Evolutionary conservation across 2,888 invertebrate genomes (phyloP).

Genomic region (Cantharis lateralis): DNA sequence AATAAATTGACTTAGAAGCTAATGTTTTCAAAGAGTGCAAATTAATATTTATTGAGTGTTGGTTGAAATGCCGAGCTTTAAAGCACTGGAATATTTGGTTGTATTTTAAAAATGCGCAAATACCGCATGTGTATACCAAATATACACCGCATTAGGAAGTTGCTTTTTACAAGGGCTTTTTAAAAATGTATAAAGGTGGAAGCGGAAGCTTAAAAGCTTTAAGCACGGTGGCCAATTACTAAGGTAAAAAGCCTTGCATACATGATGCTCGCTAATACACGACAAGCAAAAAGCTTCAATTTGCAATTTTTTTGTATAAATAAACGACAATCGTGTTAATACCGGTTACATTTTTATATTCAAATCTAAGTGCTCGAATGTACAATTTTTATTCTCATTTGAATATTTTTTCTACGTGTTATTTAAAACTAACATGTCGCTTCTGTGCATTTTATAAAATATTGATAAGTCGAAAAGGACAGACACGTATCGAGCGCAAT

Average conservation of each 20-base stretch:
- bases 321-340: background rate
- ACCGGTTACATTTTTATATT: background rate
- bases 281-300: constrained; percentile 24
- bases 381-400: background rate
- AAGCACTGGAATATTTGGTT: constrained; percentile 15
- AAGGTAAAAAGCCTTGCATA: constrained; percentile 56
- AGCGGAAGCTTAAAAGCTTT: constrained; percentile 57
- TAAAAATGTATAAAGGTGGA: constrained; percentile 56
- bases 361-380: background rate
- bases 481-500: background rate
- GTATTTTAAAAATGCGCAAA: constrained; percentile 33
- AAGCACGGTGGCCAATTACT: constrained; percentile 58
- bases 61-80: background rate
- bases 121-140: constrained; percentile 36
- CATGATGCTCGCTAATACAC: constrained; percentile 49
- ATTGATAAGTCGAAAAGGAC: background rate
- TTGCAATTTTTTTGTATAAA: constrained; percentile 13
- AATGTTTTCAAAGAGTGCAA: too few relatives aligned
- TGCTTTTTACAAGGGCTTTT: constrained; percentile 49
- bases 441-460: background rate
- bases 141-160: constrained; percentile 34
- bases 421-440: background rate
- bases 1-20: too few relatives aligned
- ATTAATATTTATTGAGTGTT: too few relatives aligned
- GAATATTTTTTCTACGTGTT: background rate